Conservation (phyloP, 2,113 vertebrate species). For the Pituophis catenifer region DNA sequence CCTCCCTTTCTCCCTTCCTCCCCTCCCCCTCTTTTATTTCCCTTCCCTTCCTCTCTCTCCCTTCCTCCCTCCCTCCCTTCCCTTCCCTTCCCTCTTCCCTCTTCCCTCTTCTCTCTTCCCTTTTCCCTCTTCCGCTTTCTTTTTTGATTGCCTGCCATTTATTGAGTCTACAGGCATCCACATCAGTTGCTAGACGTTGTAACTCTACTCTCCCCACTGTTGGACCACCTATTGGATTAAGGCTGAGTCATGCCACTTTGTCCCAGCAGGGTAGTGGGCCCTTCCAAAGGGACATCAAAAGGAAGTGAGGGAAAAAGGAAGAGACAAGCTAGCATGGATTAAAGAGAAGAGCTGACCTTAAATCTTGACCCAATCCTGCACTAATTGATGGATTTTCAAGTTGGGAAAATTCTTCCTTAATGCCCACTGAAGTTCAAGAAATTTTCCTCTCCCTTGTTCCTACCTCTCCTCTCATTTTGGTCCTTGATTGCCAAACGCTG, state of each 20-base stretch:
- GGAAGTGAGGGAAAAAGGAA: conserved; percentile 44
- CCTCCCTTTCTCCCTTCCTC: too few species aligned
- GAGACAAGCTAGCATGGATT: conserved; percentile 55
- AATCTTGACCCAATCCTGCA: conserved; percentile 50
- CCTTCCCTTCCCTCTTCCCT: neutral
- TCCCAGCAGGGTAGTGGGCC: conserved; percentile 53
- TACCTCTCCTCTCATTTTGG: accelerated
- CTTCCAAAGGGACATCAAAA: conserved; percentile 63
- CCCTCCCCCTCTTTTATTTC: too few species aligned
- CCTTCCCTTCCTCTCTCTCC: too few species aligned
- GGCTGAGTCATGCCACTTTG: conserved; percentile 21
- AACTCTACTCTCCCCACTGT: conserved; percentile 54
- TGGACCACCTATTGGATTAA: conserved; percentile 65
- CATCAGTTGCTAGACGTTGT: conserved; percentile 63
- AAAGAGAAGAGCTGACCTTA: conserved; percentile 51
- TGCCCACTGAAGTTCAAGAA: conserved; percentile 33
- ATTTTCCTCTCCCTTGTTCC: neutral
- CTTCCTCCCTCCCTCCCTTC: neutral
- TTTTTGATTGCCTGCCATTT: conserved; percentile 29
- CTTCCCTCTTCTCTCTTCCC: neutral
- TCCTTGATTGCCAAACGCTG: conserved; percentile 39
- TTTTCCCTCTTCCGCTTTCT: too few species aligned
- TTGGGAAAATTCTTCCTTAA: conserved; percentile 35
- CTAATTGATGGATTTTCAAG: conserved; percentile 20
- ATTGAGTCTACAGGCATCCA: conserved; percentile 59